These are phyloP conservation scores for Leucoptera coffeella DNA, from an alignment of 2,888 invertebrate genomes.

Conservation along the genomic window DNA sequence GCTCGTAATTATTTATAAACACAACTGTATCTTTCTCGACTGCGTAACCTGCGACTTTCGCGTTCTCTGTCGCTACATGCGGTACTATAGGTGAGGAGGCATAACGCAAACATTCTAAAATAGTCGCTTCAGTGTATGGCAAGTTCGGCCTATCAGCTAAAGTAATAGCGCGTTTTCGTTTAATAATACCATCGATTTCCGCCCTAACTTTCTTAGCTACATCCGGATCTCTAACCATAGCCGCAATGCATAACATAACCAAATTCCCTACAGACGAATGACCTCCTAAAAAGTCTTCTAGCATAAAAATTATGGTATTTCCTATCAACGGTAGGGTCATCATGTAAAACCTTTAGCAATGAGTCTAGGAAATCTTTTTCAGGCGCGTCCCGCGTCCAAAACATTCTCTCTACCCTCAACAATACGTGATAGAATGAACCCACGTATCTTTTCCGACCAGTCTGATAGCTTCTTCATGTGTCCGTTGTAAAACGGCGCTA, in stretches of 20 bases:
- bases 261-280: constrained; percentile 84
- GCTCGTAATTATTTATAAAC: constrained; percentile 76
- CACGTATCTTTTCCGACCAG: constrained; percentile 65
- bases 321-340: constrained; percentile 63
- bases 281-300: constrained; percentile 84
- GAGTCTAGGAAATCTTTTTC: constrained; percentile 78
- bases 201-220: constrained; percentile 59
- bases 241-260: constrained; percentile 68
- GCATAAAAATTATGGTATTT: constrained; percentile 73
- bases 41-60: constrained; percentile 63
- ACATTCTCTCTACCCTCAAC: constrained; percentile 53
- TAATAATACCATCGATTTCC: constrained; percentile 61
- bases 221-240: constrained; percentile 60
- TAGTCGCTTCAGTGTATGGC: constrained; percentile 76
- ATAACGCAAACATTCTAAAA: constrained; percentile 72
- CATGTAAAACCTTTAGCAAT: constrained; percentile 61
- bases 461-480: constrained; percentile 62
- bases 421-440: constrained; percentile 68
- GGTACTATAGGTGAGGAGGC: constrained; percentile 87
- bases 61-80: constrained; percentile 76
- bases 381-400: constrained; percentile 52
- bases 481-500: constrained; percentile 63
- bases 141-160: constrained; percentile 61
- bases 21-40: constrained; percentile 74
- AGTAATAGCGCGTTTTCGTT: constrained; percentile 50